Evolutionary conservation across 2,113 vertebrate genomes (phyloP), one percentile per base, ranked within the genome.

Genomic region (Pseudolaguvia tuberculata): DNA sequence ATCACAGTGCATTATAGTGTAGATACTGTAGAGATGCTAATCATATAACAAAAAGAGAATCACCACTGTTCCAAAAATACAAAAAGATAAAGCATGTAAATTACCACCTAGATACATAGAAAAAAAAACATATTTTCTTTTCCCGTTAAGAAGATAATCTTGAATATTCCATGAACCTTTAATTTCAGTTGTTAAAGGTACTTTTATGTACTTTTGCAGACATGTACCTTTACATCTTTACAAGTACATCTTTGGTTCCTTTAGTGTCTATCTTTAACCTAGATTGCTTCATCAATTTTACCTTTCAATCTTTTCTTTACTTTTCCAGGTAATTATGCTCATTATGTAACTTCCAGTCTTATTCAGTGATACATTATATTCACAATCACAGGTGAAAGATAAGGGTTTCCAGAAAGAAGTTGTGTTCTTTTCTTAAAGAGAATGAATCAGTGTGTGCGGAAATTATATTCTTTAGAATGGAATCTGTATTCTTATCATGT

Each of bases 331-430:
- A 45, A 63, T 47, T 63, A 47, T 39, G 12, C 17, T 2, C n/a
- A 63, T 63, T 63, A 45, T 62, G n/a, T 23, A 63, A 12, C 61
- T 47, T 65, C n/a, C 29, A 65, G 45, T 7, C 13, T 47, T 47
- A 42, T 59, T 6, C 23, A 23, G 23, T 23, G 7, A 11, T 62
- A 17, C 31, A 45, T 7, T 18, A 17, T 27, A 47, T 15, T 13
- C 14, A 5, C 48, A 15, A 17, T 18, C 27, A 14, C 3, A 66
- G 21, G 13, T 65, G 9, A 58, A 58, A 72, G 42, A 45, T 59
- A 15, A 27, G 4, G 9, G 35, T 20, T 42, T 20, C 5, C 20
- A 65, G 14, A 17, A 9, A 21, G 42, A 45, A 14, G 39, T 4
- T 61, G 5, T 12, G 58, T 39, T 10, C 11, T 23, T 59, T 35